Evolutionary conservation across 2,113 vertebrate species (phyloP).

Genomic region (Toxotes jaculatrix): DNA sequence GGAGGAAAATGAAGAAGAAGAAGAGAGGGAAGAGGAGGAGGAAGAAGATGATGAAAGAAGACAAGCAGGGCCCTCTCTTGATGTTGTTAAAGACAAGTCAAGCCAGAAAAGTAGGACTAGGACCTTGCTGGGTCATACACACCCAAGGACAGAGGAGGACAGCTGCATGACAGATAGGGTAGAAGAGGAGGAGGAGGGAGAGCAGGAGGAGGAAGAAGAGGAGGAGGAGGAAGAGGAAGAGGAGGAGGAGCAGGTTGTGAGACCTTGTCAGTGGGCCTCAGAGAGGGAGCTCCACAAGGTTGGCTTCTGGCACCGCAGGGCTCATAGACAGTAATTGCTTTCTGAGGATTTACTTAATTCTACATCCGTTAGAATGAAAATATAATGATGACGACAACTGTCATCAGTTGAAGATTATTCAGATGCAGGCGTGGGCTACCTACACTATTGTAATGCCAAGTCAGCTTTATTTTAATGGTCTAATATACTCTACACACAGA

Average conservation of each 20-base stretch:
- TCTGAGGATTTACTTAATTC: background rate
- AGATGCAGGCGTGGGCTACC: conserved; percentile 43
- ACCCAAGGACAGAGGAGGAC: conserved; percentile 80
- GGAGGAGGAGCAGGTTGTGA: conserved; percentile 83
- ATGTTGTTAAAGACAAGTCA: conserved; percentile 67
- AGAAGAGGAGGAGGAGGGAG: conserved; percentile 54
- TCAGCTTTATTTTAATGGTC: conserved; percentile 58
- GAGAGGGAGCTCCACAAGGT: conserved; percentile 81
- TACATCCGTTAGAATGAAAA: conserved; percentile 24
- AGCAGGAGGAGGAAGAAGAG: conserved; percentile 34
- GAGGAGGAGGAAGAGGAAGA: conserved; percentile 74
- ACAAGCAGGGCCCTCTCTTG: conserved; percentile 69
- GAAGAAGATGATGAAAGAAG: conserved; percentile 56
- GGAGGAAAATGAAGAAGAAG: conserved; percentile 75
- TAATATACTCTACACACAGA: conserved; percentile 33
- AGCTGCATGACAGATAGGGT: conserved; percentile 62
- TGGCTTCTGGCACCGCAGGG: conserved; percentile 60
- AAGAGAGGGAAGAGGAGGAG: conserved; percentile 62
- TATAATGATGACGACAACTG: conserved; percentile 39
- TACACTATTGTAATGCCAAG: conserved; percentile 50
- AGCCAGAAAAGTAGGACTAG: conserved; percentile 76
- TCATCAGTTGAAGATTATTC: conserved; percentile 43
- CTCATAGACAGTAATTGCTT: conserved; percentile 68
- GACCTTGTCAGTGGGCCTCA: conserved; percentile 61
- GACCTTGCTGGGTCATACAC: conserved; percentile 47